A percentile compares a stretch with the other conserved stretches of the same genome.
phyloP scores from a whole-genome alignment of 2,113 vertebrate genomes.

The Notothenia coriiceps region DNA sequence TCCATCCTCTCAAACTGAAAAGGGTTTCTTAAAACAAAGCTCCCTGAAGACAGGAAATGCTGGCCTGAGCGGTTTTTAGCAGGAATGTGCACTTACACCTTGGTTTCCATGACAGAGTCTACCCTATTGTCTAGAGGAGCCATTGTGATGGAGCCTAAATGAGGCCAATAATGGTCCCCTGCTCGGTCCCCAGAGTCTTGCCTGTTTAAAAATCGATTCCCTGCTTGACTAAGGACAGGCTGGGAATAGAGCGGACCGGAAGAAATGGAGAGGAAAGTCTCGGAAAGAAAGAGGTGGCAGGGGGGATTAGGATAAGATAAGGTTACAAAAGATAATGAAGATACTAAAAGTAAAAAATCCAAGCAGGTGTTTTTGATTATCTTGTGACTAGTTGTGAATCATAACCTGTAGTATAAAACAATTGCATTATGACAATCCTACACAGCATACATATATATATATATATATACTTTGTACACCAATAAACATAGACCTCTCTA shows the following conservation, averaged over 20 bases:
- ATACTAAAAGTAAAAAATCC: conserved; percentile 8
- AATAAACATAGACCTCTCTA: background rate
- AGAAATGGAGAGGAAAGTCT: conserved; percentile 57
- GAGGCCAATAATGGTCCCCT: conserved; percentile 79
- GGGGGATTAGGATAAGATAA: conserved; percentile 15
- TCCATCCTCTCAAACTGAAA: conserved; percentile 47
- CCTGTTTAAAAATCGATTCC: conserved; percentile 82
- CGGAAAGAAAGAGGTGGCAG: background rate
- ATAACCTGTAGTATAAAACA: background rate
- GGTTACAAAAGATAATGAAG: conserved; percentile 48
- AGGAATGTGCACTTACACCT: conserved; percentile 68
- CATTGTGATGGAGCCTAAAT: conserved; percentile 78
- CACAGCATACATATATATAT: background rate
- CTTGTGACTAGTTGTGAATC: background rate
- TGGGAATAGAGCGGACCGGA: conserved; percentile 61
- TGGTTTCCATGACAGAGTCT: conserved; percentile 73
- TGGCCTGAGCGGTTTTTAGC: conserved; percentile 72
- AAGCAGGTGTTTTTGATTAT: conserved; percentile 18
- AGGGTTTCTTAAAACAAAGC: conserved; percentile 50
- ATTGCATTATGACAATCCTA: background rate
- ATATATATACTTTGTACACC: background rate
- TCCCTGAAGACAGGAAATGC: conserved; percentile 70
- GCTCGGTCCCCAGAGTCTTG: conserved; percentile 71
- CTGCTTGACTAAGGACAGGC: conserved; percentile 75
- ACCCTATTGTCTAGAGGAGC: conserved; percentile 75